These are phyloP conservation scores for Parazoanthus swiftii DNA, from an alignment of 92 coral and sea anemone genomes.

Conservation along the genomic window DNA sequence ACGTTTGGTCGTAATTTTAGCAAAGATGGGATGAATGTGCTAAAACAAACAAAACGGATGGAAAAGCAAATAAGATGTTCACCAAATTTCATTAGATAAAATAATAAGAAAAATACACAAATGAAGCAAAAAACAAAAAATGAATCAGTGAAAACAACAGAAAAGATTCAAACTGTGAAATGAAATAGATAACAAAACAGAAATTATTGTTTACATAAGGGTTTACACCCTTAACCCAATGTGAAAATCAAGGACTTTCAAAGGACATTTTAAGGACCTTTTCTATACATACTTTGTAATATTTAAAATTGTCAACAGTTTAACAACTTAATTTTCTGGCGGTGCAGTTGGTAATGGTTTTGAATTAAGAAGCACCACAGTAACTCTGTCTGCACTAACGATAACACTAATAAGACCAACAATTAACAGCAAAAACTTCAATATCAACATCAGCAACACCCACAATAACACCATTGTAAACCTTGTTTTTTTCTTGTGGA, in stretches of 20 bases:
- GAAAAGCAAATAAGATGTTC: neutral
- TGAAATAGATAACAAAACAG: neutral
- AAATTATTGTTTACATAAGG: no score
- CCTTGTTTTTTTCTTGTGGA: slow-evolving; percentile 84
- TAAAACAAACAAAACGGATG: neutral
- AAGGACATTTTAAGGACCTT: no score
- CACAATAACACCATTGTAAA: slow-evolving; percentile 26
- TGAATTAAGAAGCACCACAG: neutral
- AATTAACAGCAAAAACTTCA: neutral
- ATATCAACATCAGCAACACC: neutral
- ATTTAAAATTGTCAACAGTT: neutral
- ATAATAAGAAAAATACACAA: neutral
- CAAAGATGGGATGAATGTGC: neutral
- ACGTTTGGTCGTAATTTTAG: neutral
- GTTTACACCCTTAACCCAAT: no score
- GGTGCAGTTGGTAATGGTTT: neutral
- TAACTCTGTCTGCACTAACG: neutral
- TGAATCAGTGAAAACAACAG: slow-evolving; percentile 29
- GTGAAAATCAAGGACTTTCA: no score
- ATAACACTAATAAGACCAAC: neutral
- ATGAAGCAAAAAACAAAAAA: neutral
- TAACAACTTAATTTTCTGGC: no score
- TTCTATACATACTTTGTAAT: no score
- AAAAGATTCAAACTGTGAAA: slow-evolving; percentile 13
- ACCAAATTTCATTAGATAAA: neutral